phyloP scores from a whole-genome alignment of 2,797 vertebrate genomes.

The Bradypus variegatus region DNA sequence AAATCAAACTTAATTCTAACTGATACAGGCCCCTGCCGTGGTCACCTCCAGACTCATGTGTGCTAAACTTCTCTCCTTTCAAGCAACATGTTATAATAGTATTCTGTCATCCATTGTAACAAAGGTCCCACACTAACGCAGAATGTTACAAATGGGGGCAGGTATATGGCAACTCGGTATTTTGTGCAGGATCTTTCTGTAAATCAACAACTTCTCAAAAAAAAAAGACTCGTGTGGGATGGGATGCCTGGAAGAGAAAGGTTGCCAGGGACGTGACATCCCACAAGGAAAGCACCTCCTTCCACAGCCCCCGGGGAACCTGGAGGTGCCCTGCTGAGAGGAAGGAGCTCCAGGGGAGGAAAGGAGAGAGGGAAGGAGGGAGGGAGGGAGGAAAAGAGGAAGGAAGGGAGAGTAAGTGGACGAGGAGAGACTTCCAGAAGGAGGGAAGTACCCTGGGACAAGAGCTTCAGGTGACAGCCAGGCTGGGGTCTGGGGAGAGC shows the following conservation, averaged over 20 bases:
- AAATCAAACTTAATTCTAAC: background rate
- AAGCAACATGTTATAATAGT: too few species aligned
- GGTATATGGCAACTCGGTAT: too few species aligned
- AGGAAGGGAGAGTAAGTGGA: background rate
- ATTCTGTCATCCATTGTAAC: too few species aligned
- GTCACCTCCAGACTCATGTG: background rate
- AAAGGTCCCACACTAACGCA: too few species aligned
- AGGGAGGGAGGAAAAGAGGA: background rate
- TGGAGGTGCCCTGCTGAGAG: background rate
- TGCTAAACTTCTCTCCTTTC: background rate
- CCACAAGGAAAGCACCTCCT: background rate
- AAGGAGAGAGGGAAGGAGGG: background rate
- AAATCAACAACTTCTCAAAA: too few species aligned
- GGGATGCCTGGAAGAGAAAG: background rate
- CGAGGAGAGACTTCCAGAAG: background rate
- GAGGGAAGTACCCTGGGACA: background rate
- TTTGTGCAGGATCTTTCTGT: too few species aligned
- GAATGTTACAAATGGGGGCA: too few species aligned
- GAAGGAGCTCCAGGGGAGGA: background rate
- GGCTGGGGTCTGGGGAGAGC: background rate
- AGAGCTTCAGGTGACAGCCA: background rate
- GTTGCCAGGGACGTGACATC: background rate
- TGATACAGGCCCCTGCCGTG: background rate
- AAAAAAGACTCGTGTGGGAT: too few species aligned
- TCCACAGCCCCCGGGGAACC: background rate